These are phyloP conservation scores for Ctenopoma kingsleyae DNA, from an alignment of 2,797 vertebrate genomes.

Conservation along the genomic window DNA sequence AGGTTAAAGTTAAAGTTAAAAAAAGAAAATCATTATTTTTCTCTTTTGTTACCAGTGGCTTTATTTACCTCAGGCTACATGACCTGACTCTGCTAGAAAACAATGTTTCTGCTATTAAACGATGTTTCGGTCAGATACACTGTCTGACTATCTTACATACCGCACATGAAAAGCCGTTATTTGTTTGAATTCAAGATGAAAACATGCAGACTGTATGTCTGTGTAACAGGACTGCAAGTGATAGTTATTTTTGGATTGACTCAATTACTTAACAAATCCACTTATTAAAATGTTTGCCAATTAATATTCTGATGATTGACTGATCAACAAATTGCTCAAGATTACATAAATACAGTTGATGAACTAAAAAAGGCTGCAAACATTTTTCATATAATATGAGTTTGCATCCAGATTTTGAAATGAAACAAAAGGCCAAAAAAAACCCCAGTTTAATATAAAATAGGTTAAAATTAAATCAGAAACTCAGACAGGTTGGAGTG, in stretches of 20 bases:
- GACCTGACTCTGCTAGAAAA: background rate
- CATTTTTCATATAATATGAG: too few relatives aligned
- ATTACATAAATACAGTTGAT: too few relatives aligned
- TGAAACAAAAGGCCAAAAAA: background rate
- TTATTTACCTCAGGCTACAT: background rate
- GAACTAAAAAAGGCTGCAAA: too few relatives aligned
- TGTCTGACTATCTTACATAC: background rate
- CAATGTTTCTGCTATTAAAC: background rate
- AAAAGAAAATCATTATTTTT: background rate
- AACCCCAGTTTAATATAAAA: background rate
- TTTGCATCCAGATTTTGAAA: too few relatives aligned
- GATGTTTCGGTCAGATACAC: background rate
- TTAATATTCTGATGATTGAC: too few relatives aligned
- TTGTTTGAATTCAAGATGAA: too few relatives aligned
- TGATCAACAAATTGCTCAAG: too few relatives aligned
- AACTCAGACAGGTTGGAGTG: background rate
- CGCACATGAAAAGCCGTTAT: background rate
- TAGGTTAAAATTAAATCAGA: background rate
- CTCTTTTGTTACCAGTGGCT: background rate
- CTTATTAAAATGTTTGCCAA: too few relatives aligned
- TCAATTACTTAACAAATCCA: too few relatives aligned
- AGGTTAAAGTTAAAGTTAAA: background rate
- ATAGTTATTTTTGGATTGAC: too few relatives aligned
- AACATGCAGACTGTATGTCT: too few relatives aligned
- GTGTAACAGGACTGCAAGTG: too few relatives aligned